Evolutionary conservation across 2,888 invertebrate species (phyloP), one percentile per base, ranked within the genome.

Genomic region (Ceramica pisi): DNA sequence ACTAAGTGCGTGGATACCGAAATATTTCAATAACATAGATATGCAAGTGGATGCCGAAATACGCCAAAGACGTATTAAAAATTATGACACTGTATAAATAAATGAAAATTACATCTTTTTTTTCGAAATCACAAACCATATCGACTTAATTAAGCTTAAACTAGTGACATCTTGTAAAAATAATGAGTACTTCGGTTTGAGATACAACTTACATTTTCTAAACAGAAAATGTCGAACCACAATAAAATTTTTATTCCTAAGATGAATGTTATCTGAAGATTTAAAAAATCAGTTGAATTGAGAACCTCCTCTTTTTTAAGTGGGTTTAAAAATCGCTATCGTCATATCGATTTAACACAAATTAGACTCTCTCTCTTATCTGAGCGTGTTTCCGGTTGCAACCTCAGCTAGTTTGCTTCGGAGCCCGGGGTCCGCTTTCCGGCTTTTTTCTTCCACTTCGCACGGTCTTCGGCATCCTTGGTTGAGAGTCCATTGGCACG

Each of bases 101-200:
- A 38, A 23, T 5, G 38, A 26, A 2, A 26, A n/a, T 31, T 12
- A 23, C 19, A n/a, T 21, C 21, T 21, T 7, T 14, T 16, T 50
- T 35, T 10, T 23, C 19, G n/a, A 8, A 21, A 12, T 21, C 16
- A 56, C 14, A 35, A 44, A 10, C 38, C 16, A 6, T 48, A 21
- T 21, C 16, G 12, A 63, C 19, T 35, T 16, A 53, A 51, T 35
- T 16, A 53, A 51, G 8, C 2, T 21, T 63, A 51, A 7, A 53
- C 31, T 14, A 62, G 21, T 62, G 65, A 41, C 26, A 57, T 41
- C 26, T 64, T 59, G 41, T 57, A 16, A 60, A 31, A 21, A 41
- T 38, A 44, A 12, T 19, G 1, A n/a, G 1, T 44, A 19, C 16
- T 21, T 21, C 5, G 5, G 31, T 31, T 55, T 55, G 16, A 31